Evolutionary conservation across 2,888 invertebrate genomes (phyloP).

Genomic region (Polietes domitor): DNA sequence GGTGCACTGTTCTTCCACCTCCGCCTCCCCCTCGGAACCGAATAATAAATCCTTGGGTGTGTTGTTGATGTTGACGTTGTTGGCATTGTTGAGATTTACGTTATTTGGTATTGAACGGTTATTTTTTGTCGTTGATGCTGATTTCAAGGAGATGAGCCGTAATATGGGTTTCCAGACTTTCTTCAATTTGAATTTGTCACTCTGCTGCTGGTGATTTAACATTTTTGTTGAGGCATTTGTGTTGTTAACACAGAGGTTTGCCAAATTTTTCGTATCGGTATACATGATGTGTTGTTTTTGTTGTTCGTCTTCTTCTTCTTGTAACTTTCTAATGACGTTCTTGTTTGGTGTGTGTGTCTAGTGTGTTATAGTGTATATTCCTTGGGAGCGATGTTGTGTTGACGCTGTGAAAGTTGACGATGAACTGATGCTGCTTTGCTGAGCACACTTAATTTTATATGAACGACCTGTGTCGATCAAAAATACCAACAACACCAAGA

Average conservation of each 20-base stretch:
- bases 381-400: conserved; percentile 71
- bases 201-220: conserved; percentile 52
- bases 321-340: conserved; percentile 45
- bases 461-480: conserved; percentile 64
- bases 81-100: conserved; percentile 71
- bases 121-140: conserved; percentile 51
- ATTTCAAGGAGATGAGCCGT: conserved; percentile 73
- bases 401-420: conserved; percentile 76
- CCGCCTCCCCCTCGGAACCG: conserved; percentile 61
- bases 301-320: conserved; percentile 32
- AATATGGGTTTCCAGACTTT: conserved; percentile 77
- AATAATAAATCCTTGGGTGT: conserved; percentile 64
- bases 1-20: conserved; percentile 49
- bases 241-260: conserved; percentile 64
- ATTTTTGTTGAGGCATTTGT: conserved; percentile 58
- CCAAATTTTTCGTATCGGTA: conserved; percentile 78
- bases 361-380: conserved; percentile 53
- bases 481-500: conserved; percentile 55
- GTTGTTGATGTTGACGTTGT: conserved; percentile 39
- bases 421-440: conserved; percentile 79
- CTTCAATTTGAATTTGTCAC: conserved; percentile 72
- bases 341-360: conserved; percentile 1
- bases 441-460: conserved; percentile 79
- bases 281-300: conserved; percentile 71
- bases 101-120: conserved; percentile 70